Conservation (phyloP, 2,888 invertebrate species). For the Cantharis nigra region DNA sequence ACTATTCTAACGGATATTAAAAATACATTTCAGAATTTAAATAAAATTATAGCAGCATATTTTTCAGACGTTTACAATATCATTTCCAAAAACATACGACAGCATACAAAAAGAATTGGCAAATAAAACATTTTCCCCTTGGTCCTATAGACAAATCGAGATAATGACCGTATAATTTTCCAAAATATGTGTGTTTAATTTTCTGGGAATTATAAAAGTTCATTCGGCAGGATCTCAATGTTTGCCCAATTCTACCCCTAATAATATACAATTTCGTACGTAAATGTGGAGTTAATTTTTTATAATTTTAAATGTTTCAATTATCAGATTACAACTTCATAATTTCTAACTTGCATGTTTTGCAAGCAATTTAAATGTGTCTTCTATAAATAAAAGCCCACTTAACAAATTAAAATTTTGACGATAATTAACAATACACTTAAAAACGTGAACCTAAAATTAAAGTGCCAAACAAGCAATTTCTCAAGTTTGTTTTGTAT, state of each 20-base stretch:
- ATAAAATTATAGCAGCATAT: background rate
- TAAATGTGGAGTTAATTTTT: background rate
- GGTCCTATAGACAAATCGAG: background rate
- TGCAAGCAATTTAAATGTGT: background rate
- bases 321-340: background rate
- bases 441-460: background rate
- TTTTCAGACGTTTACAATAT: background rate
- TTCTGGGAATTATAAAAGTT: background rate
- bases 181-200: background rate
- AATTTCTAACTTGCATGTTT: background rate
- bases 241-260: background rate
- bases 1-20: background rate
- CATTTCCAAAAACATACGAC: background rate
- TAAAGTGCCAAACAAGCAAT: background rate
- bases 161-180: background rate
- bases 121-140: background rate
- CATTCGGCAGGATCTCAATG: background rate
- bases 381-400: background rate
- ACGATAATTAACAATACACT: background rate
- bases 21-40: background rate
- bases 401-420: background rate
- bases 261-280: background rate
- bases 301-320: background rate
- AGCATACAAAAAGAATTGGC: background rate
- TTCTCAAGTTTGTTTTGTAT: background rate